Conservation (phyloP, 2,797 vertebrate genomes). For the Natrix natrix region DNA sequence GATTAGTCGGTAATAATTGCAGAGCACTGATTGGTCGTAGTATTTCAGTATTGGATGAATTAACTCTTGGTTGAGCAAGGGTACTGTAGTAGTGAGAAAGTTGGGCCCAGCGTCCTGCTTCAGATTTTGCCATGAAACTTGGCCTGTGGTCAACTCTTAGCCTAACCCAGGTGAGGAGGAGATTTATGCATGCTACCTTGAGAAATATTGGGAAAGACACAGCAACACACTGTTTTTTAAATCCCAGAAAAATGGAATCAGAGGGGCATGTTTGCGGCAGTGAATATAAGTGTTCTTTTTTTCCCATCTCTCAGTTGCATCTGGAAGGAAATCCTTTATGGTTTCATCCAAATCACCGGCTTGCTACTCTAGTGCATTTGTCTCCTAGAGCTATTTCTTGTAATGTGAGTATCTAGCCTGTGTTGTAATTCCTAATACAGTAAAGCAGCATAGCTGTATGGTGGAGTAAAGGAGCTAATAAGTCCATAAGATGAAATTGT, state of each 20-base stretch:
- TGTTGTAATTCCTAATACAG: not conserved
- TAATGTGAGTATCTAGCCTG: constrained; percentile 74
- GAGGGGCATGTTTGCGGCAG: not conserved
- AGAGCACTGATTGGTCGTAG: not conserved
- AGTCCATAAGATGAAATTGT: not conserved
- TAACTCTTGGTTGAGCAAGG: not conserved
- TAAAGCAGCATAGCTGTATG: not conserved
- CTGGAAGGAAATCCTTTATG: constrained; percentile 92
- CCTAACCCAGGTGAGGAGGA: too few species aligned
- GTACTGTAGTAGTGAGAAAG: not conserved
- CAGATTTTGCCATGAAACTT: not conserved
- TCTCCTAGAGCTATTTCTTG: constrained; percentile 78
- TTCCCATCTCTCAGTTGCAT: constrained; percentile 73
- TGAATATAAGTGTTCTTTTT: not conserved
- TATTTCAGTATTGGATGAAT: not conserved
- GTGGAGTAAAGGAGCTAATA: not conserved
- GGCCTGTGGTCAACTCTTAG: not conserved
- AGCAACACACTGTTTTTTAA: not conserved
- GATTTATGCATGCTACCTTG: not conserved
- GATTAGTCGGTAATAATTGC: not conserved
- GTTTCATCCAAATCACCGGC: constrained; percentile 84
- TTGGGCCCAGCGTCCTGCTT: not conserved
- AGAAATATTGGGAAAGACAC: not conserved
- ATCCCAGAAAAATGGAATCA: not conserved
- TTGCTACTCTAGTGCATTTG: constrained; percentile 75